Base-by-base conservation (phyloP, 1,140 invertebrate species). In the Chrysoperla carnea region DNA sequence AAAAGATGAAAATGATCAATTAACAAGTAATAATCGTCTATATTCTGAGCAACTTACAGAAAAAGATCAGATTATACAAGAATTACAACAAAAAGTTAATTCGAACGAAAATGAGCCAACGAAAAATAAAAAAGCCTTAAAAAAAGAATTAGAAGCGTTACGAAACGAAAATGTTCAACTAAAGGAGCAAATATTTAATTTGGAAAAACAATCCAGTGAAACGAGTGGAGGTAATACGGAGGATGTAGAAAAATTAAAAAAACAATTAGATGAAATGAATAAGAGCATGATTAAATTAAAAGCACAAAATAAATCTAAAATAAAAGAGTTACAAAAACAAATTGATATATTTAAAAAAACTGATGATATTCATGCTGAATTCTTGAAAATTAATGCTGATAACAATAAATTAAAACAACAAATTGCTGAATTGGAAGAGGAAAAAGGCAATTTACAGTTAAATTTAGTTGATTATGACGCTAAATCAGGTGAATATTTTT, bases 371-470 rank as follows among this genome's bases (percentile, higher is more conserved):
- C 75, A 79, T 58, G 71, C 72, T 37, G 73, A 84, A 61, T 67
- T 87, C 46, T 65, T 76, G 1, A 64, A 63, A 39, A 55, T 78
- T 6, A 61, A 63, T 50, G 62, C 66, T 43, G 70, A 74, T 48
- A 67, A 74, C 44, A 63, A 69, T 47, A 67, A 70, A 50, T 64
- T 90, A 48, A 75, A 78, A 49, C 81, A 88, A 50, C 72, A 77
- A 60, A 73, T 92, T 47, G 76, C 78, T 38, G 77, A 87, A 57
- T 63, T 91, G 40, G 86, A 91, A 64, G 85, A 90, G 59, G 85
- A 89, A 65, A 92, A 86, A 68, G 84, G 82, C 60, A 88, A 84
- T 62, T 72, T 87, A 54, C 81, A 86, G 62, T 66, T 87, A 55
- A 78, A 78, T 66, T 67, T 84, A 51, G 76, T 84, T 57, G 81